phyloP scores from a whole-genome alignment of 2,797 vertebrate genomes.

The Mycteria americana region DNA sequence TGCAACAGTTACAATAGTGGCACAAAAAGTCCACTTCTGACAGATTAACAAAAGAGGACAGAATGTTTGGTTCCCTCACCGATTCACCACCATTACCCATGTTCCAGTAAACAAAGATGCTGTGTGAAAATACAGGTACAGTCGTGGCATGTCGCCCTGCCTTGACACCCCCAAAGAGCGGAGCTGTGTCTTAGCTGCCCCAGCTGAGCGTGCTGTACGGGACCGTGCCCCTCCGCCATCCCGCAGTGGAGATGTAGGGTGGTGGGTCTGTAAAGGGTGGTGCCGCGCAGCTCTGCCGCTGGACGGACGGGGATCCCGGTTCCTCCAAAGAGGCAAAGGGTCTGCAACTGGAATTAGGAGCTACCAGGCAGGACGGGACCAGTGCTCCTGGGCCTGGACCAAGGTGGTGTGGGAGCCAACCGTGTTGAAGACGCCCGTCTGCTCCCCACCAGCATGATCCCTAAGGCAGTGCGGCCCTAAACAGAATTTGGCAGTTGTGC shows the following conservation, averaged over 20 bases:
- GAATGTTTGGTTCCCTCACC: neutral
- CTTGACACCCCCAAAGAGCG: neutral
- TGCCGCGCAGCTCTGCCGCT: neutral
- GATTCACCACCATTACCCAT: neutral
- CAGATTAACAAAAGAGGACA: neutral
- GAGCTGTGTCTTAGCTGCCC: neutral
- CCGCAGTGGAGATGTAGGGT: accelerated
- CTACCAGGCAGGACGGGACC: neutral
- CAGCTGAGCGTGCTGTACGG: neutral
- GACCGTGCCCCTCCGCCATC: neutral
- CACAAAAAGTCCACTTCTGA: neutral
- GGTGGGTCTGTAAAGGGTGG: neutral
- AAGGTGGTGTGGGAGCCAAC: neutral
- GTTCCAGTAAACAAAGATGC: neutral
- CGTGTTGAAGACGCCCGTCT: neutral
- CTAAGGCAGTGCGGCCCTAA: neutral
- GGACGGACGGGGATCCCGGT: neutral
- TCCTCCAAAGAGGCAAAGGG: neutral
- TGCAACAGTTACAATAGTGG: neutral
- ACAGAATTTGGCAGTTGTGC: neutral
- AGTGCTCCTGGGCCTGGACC: neutral
- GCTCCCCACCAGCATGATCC: neutral
- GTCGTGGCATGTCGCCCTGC: neutral
- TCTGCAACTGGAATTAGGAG: neutral
- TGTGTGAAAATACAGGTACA: neutral